Percentiles rank a stretch among this genome's conserved stretches.
Conservation (phyloP, 2,797 vertebrate genomes). For the Channa striata region DNA sequence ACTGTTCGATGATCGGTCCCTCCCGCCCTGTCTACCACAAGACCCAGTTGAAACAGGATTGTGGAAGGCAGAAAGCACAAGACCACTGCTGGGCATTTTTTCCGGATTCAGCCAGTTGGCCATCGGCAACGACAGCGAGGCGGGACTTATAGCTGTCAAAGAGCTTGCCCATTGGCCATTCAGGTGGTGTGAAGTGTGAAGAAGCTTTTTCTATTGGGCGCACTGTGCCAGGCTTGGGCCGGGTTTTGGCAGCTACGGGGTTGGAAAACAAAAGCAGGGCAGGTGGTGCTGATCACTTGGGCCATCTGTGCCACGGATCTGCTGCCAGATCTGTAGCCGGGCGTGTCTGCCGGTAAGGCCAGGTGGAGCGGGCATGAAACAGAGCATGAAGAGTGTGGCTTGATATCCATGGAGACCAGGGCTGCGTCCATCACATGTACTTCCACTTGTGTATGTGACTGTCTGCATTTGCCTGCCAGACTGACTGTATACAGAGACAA, state of each 20-base stretch:
- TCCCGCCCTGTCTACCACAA: slow-evolving; percentile 42
- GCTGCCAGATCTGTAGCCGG: slow-evolving; percentile 69
- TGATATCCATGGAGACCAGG: slow-evolving; percentile 49
- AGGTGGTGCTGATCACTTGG: slow-evolving; percentile 74
- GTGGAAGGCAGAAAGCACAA: slow-evolving; percentile 65
- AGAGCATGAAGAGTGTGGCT: slow-evolving; percentile 78
- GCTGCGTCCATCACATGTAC: slow-evolving; percentile 9
- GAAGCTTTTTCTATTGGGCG: slow-evolving; percentile 53
- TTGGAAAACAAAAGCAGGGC: slow-evolving; percentile 68
- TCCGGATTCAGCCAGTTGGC: slow-evolving; percentile 57
- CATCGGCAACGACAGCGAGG: slow-evolving; percentile 29
- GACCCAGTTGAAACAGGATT: slow-evolving; percentile 63
- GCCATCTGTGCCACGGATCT: slow-evolving; percentile 76
- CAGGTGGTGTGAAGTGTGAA: slow-evolving; percentile 6
- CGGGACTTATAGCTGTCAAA: slow-evolving; percentile 18
- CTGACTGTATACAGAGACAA: slow-evolving; percentile 28
- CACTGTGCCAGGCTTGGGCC: slow-evolving; percentile 43
- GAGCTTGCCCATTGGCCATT: slow-evolving; percentile 41
- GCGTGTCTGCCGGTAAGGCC: slow-evolving; percentile 51
- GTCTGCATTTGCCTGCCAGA: slow-evolving; percentile 17
- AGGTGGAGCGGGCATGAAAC: slow-evolving; percentile 70
- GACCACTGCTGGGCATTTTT: slow-evolving; percentile 59
- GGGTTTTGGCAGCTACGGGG: slow-evolving; percentile 57
- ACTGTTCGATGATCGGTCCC: slow-evolving; percentile 32
- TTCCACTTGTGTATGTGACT: slow-evolving; percentile 5